Conservation (phyloP, 2,797 vertebrate species). For the Limnodromus scolopaceus region DNA sequence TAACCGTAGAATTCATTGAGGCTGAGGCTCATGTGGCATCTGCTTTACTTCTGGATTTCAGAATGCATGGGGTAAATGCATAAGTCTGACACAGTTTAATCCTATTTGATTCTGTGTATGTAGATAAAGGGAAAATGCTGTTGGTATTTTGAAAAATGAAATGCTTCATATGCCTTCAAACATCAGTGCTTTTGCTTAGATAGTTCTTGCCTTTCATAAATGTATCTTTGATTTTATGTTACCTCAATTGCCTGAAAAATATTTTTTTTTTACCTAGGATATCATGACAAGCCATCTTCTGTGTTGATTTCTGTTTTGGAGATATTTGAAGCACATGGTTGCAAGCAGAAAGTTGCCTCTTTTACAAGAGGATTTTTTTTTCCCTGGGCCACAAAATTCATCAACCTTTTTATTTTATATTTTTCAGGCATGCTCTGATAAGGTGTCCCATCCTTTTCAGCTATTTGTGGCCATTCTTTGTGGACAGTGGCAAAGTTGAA, state of each 20-base stretch:
- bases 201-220: not conserved
- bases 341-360: not conserved
- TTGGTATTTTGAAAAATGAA: slow-evolving; percentile 7
- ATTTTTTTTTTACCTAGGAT: not conserved
- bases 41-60: not conserved
- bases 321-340: not conserved
- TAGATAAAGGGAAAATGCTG: slow-evolving; percentile 1
- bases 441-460: not conserved
- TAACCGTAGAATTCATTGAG: not conserved
- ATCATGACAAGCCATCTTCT: not conserved
- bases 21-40: not conserved
- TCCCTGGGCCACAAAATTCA: not conserved
- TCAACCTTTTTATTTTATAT: not conserved
- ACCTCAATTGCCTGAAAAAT: not conserved
- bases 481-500: slow-evolving; percentile 17
- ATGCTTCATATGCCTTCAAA: not conserved
- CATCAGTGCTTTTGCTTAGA: not conserved
- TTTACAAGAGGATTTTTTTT: not conserved
- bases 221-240: not conserved
- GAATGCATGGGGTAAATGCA: not conserved
- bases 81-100: not conserved
- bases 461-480: not conserved
- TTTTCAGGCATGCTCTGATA: slow-evolving; percentile 1
- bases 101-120: not conserved
- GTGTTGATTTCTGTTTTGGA: slow-evolving; percentile 25